phyloP scores from a whole-genome alignment of 2,888 invertebrate genomes.

The Eretmocerus hayati region DNA sequence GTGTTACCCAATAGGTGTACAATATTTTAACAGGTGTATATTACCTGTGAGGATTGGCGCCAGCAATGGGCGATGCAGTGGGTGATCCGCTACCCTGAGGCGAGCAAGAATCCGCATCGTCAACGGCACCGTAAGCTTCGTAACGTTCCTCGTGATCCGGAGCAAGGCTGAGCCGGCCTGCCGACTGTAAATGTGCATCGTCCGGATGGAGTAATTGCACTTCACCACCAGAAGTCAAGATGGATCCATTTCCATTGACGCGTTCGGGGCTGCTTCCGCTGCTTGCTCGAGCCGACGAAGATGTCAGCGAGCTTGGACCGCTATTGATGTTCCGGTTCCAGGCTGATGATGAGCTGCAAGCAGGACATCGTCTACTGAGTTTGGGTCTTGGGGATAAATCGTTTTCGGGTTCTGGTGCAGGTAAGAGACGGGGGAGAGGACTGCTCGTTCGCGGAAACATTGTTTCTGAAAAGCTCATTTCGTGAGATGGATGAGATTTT shows the following conservation, averaged over 20 bases:
- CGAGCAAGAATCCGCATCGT: constrained; percentile 33
- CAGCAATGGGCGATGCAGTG: constrained; percentile 39
- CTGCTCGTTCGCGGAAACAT: no score
- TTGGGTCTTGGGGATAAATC: no score
- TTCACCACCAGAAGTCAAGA: constrained; percentile 12
- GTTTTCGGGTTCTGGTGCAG: no score
- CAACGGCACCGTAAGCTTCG: constrained; percentile 41
- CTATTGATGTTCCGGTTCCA: constrained; percentile 34
- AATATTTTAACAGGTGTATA: background rate
- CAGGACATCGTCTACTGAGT: no score
- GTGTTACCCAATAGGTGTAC: no score
- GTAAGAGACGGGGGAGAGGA: no score
- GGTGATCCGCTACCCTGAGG: constrained; percentile 37
- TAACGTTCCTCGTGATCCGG: constrained; percentile 37
- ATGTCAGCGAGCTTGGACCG: constrained; percentile 38
- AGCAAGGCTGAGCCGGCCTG: background rate
- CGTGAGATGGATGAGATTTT: no score
- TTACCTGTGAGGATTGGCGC: constrained; percentile 24
- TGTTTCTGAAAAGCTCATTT: no score
- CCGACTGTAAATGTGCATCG: background rate
- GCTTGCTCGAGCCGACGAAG: constrained; percentile 27
- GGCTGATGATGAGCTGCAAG: no score
- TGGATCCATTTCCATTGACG: constrained; percentile 21
- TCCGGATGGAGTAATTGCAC: no score
- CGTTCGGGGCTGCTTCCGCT: constrained; percentile 30